Evolutionary conservation across 2,888 invertebrate genomes (phyloP), one percentile per base, ranked within the genome.

Genomic region (Thecocarcelia acutangulata): DNA sequence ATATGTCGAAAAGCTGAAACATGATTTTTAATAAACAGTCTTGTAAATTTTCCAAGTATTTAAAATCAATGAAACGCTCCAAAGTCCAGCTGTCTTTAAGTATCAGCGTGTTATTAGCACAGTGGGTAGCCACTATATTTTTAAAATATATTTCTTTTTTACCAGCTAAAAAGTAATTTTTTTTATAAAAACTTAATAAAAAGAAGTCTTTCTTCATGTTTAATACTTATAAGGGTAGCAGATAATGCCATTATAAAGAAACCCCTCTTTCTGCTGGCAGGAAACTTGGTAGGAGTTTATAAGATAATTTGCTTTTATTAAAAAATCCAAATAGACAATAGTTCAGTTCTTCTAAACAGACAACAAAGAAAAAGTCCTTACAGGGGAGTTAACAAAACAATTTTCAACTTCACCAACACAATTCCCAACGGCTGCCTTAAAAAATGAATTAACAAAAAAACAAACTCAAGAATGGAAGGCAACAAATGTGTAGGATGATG

Each of bases 221-320:
- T 3, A n/a, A 50, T n/a, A 44, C 58, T 37, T 19, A 58, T 66
- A 72, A 28, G 78, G 78, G 78, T 72, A 64, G 61, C 9, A 66
- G 44, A 77, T 40, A 70, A 70, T 46, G 6, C 48, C 44, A 28
- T 21, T 17, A 9, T 28, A 52, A 13, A 56, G 11, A 17, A 28
- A 8, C 15, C 12, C 9, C 19, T 37, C 15, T 13, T 28, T 21
- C 42, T 58, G 58, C 63, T 58, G 33, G 33, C n/a, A 50, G 64
- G 44, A 72, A 78, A 74, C 50, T 52, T 77, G 77, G 82, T 82
- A 82, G 82, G 82, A 74, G 82, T 78, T 77, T 78, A 82, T 64
- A 46, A 74, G 70, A 46, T 64, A 70, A 82, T 82, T 82, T 78
- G 46, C 52, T 74, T 78, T 78, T 78, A 64, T 44, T 46, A 37